phyloP scores from a whole-genome alignment of 2,888 invertebrate genomes.

The Pseudococcus viburni region DNA sequence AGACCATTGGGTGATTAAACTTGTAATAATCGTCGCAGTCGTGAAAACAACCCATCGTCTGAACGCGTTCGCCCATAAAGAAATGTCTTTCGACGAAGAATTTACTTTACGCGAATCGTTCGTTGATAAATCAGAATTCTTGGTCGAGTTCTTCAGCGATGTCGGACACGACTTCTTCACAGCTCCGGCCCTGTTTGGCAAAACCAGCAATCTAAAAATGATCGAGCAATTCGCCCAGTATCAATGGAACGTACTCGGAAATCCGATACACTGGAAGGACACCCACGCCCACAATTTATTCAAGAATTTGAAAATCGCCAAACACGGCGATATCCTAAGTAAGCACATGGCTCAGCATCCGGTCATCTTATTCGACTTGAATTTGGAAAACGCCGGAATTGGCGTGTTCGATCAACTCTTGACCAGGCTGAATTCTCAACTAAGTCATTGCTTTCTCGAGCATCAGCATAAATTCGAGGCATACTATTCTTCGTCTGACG shows the following conservation, averaged over 20 bases:
- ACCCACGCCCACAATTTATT: neutral
- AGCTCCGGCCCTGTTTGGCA: neutral
- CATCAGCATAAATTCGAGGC: constrained; percentile 26
- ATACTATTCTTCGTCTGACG: neutral
- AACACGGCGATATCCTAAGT: neutral
- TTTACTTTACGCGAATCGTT: neutral
- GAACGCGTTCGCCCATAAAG: neutral
- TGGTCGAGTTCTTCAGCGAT: neutral
- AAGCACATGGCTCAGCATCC: neutral
- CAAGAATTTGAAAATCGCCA: neutral
- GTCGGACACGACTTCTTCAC: neutral
- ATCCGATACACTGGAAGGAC: neutral
- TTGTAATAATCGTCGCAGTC: neutral
- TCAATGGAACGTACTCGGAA: neutral
- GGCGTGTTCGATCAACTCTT: neutral
- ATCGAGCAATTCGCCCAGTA: constrained; percentile 23
- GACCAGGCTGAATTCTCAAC: neutral
- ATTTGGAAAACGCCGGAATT: neutral
- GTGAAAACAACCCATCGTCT: neutral
- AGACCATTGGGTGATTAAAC: neutral
- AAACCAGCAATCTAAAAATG: neutral
- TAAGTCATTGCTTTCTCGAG: constrained; percentile 10
- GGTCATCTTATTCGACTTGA: neutral
- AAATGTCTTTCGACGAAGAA: neutral
- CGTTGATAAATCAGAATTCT: neutral